Percentiles rank a stretch among this genome's conserved stretches.
These are phyloP conservation scores for Dunckerocampus dactyliophorus DNA, from an alignment of 2,113 vertebrate genomes.

Conservation along the genomic window DNA sequence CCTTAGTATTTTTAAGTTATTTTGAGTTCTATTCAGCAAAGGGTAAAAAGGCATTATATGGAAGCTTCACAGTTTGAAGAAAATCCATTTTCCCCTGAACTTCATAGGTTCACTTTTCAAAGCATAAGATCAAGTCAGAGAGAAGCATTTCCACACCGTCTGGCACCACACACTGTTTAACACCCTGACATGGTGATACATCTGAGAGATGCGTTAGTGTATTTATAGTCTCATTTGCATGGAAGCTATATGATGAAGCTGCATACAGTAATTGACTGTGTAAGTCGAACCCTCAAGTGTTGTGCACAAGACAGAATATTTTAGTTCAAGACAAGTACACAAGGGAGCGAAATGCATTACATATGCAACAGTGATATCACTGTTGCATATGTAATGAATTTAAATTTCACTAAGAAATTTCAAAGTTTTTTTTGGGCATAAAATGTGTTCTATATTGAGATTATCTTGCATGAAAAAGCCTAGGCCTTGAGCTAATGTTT, in stretches of 20 bases:
- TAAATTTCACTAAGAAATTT: slow-evolving; percentile 24
- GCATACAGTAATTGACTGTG: slow-evolving; percentile 37
- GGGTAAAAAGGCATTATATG: not conserved
- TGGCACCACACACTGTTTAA: slow-evolving; percentile 12
- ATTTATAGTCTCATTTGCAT: slow-evolving; percentile 63
- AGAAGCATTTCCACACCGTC: not conserved
- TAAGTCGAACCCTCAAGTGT: slow-evolving; percentile 30
- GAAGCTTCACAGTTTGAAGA: not conserved
- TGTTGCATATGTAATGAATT: too few species aligned
- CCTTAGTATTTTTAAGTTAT: not conserved
- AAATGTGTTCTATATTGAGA: slow-evolving; percentile 34
- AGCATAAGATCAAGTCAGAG: not conserved
- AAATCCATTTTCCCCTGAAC: not conserved
- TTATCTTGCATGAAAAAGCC: slow-evolving; percentile 27
- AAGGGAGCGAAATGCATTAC: slow-evolving; percentile 13
- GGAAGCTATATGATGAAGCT: slow-evolving; percentile 43
- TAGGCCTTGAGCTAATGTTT: slow-evolving; percentile 27
- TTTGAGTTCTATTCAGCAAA: not conserved
- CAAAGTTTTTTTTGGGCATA: slow-evolving; percentile 31
- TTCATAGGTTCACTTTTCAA: not conserved
- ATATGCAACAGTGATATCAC: slow-evolving; percentile 24
- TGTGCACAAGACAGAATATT: slow-evolving; percentile 29
- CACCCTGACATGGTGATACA: slow-evolving; percentile 17
- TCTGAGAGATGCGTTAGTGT: slow-evolving; percentile 33
- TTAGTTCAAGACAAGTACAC: slow-evolving; percentile 25